These are phyloP conservation scores for Allobates femoralis DNA, from an alignment of 2,797 vertebrate species.

Conservation along the genomic window DNA sequence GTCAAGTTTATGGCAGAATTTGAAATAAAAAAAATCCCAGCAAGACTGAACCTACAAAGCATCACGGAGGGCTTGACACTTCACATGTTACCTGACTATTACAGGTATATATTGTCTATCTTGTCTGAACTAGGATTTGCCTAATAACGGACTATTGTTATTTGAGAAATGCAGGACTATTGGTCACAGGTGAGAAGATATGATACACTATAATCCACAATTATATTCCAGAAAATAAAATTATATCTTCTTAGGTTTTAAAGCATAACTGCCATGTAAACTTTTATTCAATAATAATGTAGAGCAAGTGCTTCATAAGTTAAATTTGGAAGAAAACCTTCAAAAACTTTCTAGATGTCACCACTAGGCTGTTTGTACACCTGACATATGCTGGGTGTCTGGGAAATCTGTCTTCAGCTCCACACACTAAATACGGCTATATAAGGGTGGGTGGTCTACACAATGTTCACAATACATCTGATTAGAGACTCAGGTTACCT, in stretches of 20 bases:
- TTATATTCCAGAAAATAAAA: background rate
- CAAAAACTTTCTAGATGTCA: no score
- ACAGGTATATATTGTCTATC: background rate
- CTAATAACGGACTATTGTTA: background rate
- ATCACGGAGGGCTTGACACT: background rate
- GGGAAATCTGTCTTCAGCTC: no score
- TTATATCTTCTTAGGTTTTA: background rate
- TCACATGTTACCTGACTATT: background rate
- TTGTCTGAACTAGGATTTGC: background rate
- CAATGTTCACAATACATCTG: no score
- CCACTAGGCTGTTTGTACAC: no score
- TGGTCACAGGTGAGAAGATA: background rate
- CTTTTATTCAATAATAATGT: no score
- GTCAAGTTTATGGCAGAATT: background rate
- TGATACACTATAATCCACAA: background rate
- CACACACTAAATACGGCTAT: no score
- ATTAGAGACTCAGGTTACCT: no score
- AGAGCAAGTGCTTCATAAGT: no score
- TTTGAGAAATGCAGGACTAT: background rate
- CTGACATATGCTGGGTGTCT: no score
- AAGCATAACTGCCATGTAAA: no score
- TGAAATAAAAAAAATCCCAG: background rate
- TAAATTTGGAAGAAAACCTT: no score
- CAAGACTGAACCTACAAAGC: background rate
- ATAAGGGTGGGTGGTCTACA: no score